Conservation (phyloP, 2,888 invertebrate genomes). For the Hirtodrosophila histrioides region DNA sequence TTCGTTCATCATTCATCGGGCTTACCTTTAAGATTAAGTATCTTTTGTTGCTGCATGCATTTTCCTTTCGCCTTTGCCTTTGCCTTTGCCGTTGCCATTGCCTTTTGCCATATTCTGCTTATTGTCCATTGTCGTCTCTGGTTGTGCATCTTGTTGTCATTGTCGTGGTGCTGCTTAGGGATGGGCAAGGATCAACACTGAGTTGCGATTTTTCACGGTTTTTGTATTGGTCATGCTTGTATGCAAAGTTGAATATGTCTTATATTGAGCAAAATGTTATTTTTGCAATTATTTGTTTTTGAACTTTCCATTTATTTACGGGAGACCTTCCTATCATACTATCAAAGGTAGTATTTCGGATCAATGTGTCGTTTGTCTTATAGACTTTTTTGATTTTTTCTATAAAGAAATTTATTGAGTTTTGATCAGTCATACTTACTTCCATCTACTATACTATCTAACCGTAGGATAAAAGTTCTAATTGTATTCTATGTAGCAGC, state of each 20-base stretch:
- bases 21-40: constrained; percentile 79
- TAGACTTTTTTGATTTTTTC: background rate
- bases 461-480: too few species aligned
- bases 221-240: constrained; percentile 7
- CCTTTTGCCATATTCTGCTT: constrained; percentile 49
- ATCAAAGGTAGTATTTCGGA: too few species aligned
- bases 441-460: too few species aligned
- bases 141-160: constrained; percentile 34
- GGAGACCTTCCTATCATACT: too few species aligned
- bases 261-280: constrained; percentile 1
- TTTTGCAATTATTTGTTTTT: background rate
- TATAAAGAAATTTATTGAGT: too few species aligned
- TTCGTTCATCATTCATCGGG: constrained; percentile 76
- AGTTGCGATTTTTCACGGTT: constrained; percentile 37
- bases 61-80: constrained; percentile 55
- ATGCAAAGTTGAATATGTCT: constrained; percentile 26
- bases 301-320: background rate
- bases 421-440: too few species aligned
- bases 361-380: too few species aligned
- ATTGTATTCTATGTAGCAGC: too few species aligned
- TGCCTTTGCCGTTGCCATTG: constrained; percentile 25
- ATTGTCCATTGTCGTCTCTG: constrained; percentile 58
- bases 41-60: constrained; percentile 68
- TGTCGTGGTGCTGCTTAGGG: constrained; percentile 38
- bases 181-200: constrained; percentile 36